These are phyloP conservation scores for Valencia hispanica DNA, from an alignment of 2,797 vertebrate genomes.

Conservation along the genomic window DNA sequence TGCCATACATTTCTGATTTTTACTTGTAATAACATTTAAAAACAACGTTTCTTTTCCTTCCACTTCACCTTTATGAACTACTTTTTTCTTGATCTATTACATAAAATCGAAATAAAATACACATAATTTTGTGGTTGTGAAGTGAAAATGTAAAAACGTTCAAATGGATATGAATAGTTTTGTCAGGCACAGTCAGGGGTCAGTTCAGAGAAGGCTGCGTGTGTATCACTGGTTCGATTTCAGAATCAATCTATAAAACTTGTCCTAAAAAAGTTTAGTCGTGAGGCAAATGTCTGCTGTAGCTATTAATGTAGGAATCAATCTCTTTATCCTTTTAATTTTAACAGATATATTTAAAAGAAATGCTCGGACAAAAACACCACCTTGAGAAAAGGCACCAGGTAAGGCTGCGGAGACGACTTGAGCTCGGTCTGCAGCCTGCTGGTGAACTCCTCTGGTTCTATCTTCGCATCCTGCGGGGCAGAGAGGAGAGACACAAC, in stretches of 20 bases:
- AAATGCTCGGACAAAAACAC: neutral
- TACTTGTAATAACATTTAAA: neutral
- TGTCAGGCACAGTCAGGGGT: neutral
- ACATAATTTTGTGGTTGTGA: neutral
- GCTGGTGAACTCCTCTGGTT: conserved; percentile 90
- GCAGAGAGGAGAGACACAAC: neutral
- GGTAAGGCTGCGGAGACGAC: conserved; percentile 91
- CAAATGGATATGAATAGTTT: neutral
- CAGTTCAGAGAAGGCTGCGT: too few relatives aligned
- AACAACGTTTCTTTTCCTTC: neutral
- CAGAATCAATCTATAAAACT: neutral
- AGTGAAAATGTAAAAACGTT: neutral
- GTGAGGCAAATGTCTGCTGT: neutral
- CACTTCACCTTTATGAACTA: neutral
- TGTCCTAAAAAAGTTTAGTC: neutral
- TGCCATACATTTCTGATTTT: neutral
- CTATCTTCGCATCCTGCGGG: conserved; percentile 88
- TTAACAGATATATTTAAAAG: neutral
- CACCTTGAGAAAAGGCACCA: conserved; percentile 92
- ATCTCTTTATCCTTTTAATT: neutral
- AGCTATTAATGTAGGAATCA: neutral
- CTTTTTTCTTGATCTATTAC: neutral
- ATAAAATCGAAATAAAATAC: neutral
- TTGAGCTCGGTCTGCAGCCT: conserved; percentile 89
- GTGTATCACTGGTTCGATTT: neutral